Evolutionary conservation across 1,140 invertebrate species (phyloP), one percentile per base, ranked within the genome.

Genomic region (Samia ricini): DNA sequence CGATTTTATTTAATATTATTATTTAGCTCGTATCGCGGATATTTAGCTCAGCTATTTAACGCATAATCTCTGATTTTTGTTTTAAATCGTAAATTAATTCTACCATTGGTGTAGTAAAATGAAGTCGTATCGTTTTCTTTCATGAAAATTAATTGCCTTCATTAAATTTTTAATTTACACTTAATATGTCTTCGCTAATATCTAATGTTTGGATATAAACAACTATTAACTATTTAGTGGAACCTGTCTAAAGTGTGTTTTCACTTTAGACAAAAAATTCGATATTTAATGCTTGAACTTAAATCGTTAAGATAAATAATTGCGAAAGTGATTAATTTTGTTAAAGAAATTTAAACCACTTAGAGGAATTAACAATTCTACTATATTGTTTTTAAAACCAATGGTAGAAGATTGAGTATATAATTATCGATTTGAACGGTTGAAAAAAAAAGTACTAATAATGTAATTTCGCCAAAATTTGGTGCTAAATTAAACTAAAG

Each of bases 391-490:
- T 52, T 15, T 22, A 18, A 20, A 12, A 52, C 20, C 51, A 52
- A 21, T 22, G 51, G 20, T 52, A 52, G 23, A 22, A 23, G 4
- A 20, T 19, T 23, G n/a, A 10, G 19, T 12, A 22, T 21, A 52
- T 52, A 52, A 22, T 22, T 22, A 22, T 52, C 20, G 21, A 20
- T n/a, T 23, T 4, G 0, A n/a, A 42, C 20, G 55, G 54, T 26
- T 56, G 24, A 56, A 21, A 42, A 7, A 64, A 60, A 63, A 56
- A 63, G n/a, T 61, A 72, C 12, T 20, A 52, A 20, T 18, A 52
- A 19, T 57, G 22, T 57, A 68, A 66, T 66, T 62, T 76, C 72
- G 76, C 76, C 76, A 76, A 78, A 66, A 75, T 70, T 78, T 69
- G 73, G 73, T 76, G 71, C 73, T 78, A 68, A 70, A 65, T 70